Conservation (phyloP, 2,113 vertebrate species). For the Gorsachius goisagi region DNA sequence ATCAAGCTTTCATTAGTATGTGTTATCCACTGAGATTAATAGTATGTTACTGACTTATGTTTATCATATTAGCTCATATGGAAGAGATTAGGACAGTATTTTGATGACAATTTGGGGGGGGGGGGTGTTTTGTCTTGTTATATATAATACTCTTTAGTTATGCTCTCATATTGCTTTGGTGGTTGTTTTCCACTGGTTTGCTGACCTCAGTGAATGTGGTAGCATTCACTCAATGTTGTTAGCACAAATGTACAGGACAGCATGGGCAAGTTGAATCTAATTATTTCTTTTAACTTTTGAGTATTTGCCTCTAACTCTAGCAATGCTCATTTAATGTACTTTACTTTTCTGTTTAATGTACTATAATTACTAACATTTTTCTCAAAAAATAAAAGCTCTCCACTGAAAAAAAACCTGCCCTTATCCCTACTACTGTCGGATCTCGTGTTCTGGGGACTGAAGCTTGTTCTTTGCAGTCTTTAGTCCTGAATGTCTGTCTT, state of each 20-base stretch:
- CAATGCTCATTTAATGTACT: not conserved
- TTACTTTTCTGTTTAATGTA: not conserved
- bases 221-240: not conserved
- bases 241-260: not conserved
- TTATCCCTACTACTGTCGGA: not conserved
- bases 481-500: not conserved
- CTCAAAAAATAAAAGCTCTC: not conserved
- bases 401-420: not conserved
- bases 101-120: not conserved
- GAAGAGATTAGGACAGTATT: not conserved
- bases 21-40: not conserved
- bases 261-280: not conserved
- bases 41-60: not conserved
- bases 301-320: not conserved
- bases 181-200: not conserved
- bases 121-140: not conserved
- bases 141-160: not conserved
- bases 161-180: not conserved
- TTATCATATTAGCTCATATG: not conserved
- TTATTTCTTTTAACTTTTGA: not conserved
- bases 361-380: not conserved
- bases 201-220: not conserved
- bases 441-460: not conserved
- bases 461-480: not conserved
- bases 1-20: not conserved